Conservation (phyloP, 2,113 vertebrate species). For the Vulpes vulpes region DNA sequence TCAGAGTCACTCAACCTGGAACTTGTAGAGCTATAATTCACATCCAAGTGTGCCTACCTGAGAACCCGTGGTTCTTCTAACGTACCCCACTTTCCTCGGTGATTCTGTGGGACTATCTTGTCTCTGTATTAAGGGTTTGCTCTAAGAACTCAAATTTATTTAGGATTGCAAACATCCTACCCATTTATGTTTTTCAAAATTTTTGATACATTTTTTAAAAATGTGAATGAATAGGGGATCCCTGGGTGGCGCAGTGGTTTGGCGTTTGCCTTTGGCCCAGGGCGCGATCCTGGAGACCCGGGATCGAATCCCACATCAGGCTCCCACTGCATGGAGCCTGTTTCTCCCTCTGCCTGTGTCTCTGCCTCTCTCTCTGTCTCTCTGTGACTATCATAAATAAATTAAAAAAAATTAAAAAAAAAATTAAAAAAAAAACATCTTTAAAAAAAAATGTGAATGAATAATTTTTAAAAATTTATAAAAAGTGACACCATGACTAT, state of each 20-base stretch:
- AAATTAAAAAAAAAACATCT: no score
- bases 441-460: constrained; percentile 20
- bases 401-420: no score
- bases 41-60: background rate
- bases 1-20: background rate
- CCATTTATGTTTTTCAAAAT: constrained; percentile 43
- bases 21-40: background rate
- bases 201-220: background rate
- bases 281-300: no score
- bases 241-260: no score
- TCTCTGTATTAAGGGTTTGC: background rate
- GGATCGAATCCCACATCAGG: no score
- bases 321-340: no score
- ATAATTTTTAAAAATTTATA: background rate
- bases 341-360: no score
- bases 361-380: no score
- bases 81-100: background rate
- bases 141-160: constrained; percentile 31
- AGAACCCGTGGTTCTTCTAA: background rate
- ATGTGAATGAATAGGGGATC: background rate
- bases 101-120: background rate
- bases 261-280: no score
- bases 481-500: background rate
- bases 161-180: background rate
- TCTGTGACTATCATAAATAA: no score